These are phyloP conservation scores for Ceratoteleas bidentatus DNA, from an alignment of 1,140 invertebrate species.

Conservation along the genomic window DNA sequence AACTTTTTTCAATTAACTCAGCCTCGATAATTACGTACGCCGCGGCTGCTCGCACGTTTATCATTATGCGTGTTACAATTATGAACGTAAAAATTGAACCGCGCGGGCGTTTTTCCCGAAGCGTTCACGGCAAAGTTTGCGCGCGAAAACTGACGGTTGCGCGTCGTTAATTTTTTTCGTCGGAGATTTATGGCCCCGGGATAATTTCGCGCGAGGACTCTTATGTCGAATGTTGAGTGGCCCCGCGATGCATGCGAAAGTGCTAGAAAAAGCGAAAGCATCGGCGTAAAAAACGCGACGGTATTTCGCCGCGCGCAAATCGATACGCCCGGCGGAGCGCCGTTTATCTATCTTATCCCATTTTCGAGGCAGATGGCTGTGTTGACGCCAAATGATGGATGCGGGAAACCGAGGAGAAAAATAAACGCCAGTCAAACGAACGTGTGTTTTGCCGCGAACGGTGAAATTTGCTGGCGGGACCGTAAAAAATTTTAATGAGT, in stretches of 20 bases:
- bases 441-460: constrained; percentile 30
- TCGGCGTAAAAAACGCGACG: constrained; percentile 36
- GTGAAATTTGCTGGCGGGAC: not conserved
- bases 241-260: constrained; percentile 2
- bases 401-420: constrained; percentile 42
- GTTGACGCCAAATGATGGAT: constrained; percentile 54
- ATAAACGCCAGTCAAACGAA: constrained; percentile 29
- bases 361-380: constrained; percentile 34
- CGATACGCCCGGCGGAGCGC: constrained; percentile 35
- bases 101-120: constrained; percentile 6
- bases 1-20: constrained; percentile 19
- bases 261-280: constrained; percentile 40
- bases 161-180: constrained; percentile 17
- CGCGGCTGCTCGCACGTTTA: constrained; percentile 1
- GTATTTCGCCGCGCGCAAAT: constrained; percentile 31
- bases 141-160: constrained; percentile 6
- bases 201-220: constrained; percentile 18
- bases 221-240: constrained; percentile 38
- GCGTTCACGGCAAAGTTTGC: not conserved
- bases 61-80: constrained; percentile 5
- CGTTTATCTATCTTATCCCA: constrained; percentile 59
- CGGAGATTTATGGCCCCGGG: constrained; percentile 16
- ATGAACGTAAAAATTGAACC: not conserved
- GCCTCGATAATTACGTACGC: constrained; percentile 9
- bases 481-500: constrained; percentile 31